Evolutionary conservation across 1,140 invertebrate genomes (phyloP), one percentile per base, ranked within the genome.

Genomic region (Tyrophagus putrescentiae): DNA sequence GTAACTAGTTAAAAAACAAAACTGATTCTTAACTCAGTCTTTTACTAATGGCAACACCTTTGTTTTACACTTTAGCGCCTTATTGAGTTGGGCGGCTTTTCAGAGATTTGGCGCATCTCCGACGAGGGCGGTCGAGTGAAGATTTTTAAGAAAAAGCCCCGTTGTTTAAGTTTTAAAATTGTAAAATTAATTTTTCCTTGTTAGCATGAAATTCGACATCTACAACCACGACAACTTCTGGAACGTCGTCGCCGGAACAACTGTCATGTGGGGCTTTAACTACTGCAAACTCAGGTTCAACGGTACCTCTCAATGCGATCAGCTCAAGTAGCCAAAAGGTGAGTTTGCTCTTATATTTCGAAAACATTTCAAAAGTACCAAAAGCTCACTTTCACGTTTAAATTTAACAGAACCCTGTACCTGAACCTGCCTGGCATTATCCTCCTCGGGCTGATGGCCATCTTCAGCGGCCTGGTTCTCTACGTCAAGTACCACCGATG

Each of bases 21-120:
- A n/a, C n/a, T n/a, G n/a, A n/a, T n/a, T n/a, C n/a, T n/a, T n/a
- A n/a, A n/a, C n/a, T n/a, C n/a, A n/a, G n/a, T n/a, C n/a, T n/a
- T n/a, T n/a, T n/a, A n/a, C n/a, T n/a, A n/a, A n/a, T n/a, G n/a
- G n/a, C n/a, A n/a, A n/a, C n/a, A n/a, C n/a, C n/a, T n/a, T n/a
- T n/a, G n/a, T n/a, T n/a, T n/a, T n/a, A n/a, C n/a, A n/a, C n/a
- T n/a, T n/a, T n/a, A n/a, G n/a, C n/a, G 62, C 2, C 16, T 45
- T 9, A 71, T 79, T n/a, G 75, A 79, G 53, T 74, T 76, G 16
- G 83, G 81, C 31, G 78, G 84, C 41, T 62, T 86, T 21, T 60
- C 53, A 0, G 71, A 77, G 61, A 81, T 87, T 28, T 85, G 81
- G 78, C 61, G 72, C 0, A 79, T 81, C 32, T 83, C 84, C 0